Base-by-base conservation (phyloP, 2,113 vertebrate species). In the Crotalus helleri region DNA sequence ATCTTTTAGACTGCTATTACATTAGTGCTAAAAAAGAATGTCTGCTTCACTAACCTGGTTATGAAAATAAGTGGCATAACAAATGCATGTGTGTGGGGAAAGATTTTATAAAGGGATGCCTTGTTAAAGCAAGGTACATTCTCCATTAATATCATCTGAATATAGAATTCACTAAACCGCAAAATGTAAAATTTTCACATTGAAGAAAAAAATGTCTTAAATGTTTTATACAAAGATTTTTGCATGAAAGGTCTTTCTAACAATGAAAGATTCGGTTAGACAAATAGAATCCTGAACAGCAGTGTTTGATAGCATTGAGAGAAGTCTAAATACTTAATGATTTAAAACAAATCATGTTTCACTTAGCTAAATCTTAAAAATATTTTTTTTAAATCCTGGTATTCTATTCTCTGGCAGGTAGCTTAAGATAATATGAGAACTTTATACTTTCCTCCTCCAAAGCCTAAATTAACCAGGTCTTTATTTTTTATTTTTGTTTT, bases 1-100 rank as follows among this genome's bases (percentile, higher is more conserved):
- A 97, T 96, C 97, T 97, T 97, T 97, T 96, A 93, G 96, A 96
- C 95, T 97, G 97, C 97, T 97, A 97, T 98, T 97, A 97, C 97
- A 97, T 97, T 97, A 97, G 97, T 96, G 96, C 95, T 96, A 97
- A 96, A 97, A 96, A 97, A 97, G 96, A 96, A 95, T 96, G 96
- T 96, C 97, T 96, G 95, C 55, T 0, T 94, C 95, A 95, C 95
- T 94, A 97, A 97, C 95, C 94, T 96, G 94, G 95, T 96, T 95
- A 90, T 88, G 92, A 95, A 95, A 95, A 85, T 51, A 95, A 95
- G 95, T 96, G 93, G 91, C 94, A 94, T 95, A 94, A 94, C 95
- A 96, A 93, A 93, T 91, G 95, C 6, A 0, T 58, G 85, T 54
- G 39, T 33, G 69, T 17, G 81, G 85, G 3, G 91, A 93, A 54